Percentiles rank a stretch among this genome's conserved stretches.
Evolutionary conservation across 2,797 vertebrate genomes (phyloP).

Genomic region (Acestrorhynchus altus): DNA sequence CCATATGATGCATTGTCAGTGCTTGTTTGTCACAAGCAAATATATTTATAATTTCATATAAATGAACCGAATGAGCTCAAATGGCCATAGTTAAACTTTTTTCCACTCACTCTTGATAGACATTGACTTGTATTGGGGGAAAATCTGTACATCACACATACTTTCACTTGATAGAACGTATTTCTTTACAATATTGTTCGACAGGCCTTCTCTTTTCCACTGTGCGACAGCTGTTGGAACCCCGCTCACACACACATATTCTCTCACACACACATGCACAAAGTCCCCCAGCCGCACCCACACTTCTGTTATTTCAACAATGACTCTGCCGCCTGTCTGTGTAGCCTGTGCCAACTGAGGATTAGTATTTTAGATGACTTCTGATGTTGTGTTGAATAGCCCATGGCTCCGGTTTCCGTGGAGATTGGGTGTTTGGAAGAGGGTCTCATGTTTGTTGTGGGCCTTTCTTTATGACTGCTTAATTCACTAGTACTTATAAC

Average conservation of each 20-base stretch:
- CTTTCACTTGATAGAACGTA: slow-evolving; percentile 37
- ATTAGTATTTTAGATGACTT: slow-evolving; percentile 81
- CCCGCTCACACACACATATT: slow-evolving; percentile 57
- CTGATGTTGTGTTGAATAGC: slow-evolving; percentile 70
- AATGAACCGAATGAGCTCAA: too few species aligned
- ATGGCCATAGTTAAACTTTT: too few species aligned
- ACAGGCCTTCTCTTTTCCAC: slow-evolving; percentile 68
- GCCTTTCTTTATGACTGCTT: slow-evolving; percentile 59
- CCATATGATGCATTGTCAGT: too few species aligned
- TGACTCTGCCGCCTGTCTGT: slow-evolving; percentile 63
- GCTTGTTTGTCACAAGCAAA: too few species aligned
- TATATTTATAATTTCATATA: too few species aligned
- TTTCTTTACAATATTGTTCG: slow-evolving; percentile 65
- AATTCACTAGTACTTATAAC: slow-evolving; percentile 41
- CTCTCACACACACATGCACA: slow-evolving; percentile 53
- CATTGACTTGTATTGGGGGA: neutral
- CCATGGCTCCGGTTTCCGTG: slow-evolving; percentile 70
- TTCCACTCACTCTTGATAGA: neutral
- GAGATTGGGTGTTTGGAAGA: slow-evolving; percentile 63
- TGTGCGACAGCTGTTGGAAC: slow-evolving; percentile 74
- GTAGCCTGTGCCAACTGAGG: slow-evolving; percentile 70
- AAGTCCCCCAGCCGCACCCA: slow-evolving; percentile 60
- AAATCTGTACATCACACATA: neutral
- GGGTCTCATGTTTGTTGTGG: slow-evolving; percentile 64
- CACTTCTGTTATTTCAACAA: slow-evolving; percentile 77